A percentile compares a stretch with the other conserved stretches of the same genome.
These are phyloP conservation scores for Toxotes chatareus DNA, from an alignment of 2,113 vertebrate species.

Conservation along the genomic window DNA sequence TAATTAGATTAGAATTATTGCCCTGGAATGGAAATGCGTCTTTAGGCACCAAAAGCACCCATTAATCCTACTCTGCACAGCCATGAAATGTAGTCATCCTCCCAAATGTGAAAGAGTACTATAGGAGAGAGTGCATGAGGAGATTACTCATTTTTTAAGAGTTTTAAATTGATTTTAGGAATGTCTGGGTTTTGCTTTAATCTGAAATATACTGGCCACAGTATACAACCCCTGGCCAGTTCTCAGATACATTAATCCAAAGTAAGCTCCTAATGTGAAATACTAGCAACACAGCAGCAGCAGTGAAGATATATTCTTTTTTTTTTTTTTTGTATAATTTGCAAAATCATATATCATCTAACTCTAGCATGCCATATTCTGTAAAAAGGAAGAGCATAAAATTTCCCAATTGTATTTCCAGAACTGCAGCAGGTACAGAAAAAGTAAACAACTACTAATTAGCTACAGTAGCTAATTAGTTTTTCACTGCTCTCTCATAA, in stretches of 20 bases:
- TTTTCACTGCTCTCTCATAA: background rate
- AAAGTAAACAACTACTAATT: background rate
- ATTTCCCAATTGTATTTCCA: background rate
- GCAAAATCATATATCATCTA: background rate
- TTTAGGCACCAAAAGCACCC: conserved; percentile 76
- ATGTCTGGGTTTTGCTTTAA: conserved; percentile 68
- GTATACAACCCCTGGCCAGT: conserved; percentile 44
- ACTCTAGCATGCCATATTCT: background rate
- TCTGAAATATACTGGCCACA: conserved; percentile 58
- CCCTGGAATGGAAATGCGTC: conserved; percentile 75
- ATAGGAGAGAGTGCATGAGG: conserved; percentile 64
- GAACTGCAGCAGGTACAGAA: background rate
- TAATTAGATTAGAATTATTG: conserved; percentile 85
- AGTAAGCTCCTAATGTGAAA: conserved; percentile 26
- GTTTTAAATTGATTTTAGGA: conserved; percentile 78
- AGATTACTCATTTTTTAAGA: conserved; percentile 78
- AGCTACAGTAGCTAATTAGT: background rate
- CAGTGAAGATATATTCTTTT: background rate
- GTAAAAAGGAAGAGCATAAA: background rate
- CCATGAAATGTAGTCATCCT: conserved; percentile 76
- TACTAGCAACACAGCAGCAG: background rate
- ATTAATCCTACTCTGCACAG: conserved; percentile 77
- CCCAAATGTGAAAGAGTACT: conserved; percentile 64
- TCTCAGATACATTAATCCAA: conserved; percentile 44
- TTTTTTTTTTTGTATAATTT: background rate